Base-by-base conservation (phyloP, 2,888 invertebrate species). In the Tiphia femorata region DNA sequence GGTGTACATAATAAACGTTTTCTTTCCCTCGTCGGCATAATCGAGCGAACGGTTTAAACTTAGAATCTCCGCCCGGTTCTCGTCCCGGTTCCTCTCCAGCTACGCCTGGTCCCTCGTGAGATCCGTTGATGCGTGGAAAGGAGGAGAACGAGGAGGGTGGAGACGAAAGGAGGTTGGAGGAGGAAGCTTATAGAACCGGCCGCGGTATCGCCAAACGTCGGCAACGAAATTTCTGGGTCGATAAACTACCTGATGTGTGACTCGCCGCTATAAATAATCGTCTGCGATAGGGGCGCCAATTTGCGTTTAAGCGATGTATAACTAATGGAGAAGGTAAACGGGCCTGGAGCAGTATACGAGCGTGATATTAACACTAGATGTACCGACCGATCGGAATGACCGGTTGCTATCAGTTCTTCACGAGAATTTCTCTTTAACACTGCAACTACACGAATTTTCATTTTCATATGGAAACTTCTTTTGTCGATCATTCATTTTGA, bases 1-100 rank as follows among this genome's bases (percentile, higher is more conserved):
- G 49, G 60, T 54, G 52, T 55, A 62, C 63, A 63, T 63, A 56
- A 64, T 57, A 57, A 64, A 64, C 63, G 51, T 60, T 63, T 64
- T 64, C 64, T 63, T 64, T 64, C 63, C 56, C 53, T 49, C 57
- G 63, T 63, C 51, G 49, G 60, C 33, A 50, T 64, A 63, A 64
- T 63, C 63, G 59, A 53, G 47, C 16, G 59, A 42, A 33, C 44
- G 50, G 56, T 54, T 63, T 53, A 63, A 59, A 57, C 59, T 62
- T 56, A 49, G 59, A n/a, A 49, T 43, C 44, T 16, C 5, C 30
- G 40, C 7, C 14, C 27, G 23, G 38, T 8, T 25, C 12, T 29
- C 48, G 29, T 42, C 33, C 43, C 48, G 33, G 44, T 43, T 16
- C 42, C 17, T 8, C 29, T 33, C 33, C 2, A n/a, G 12, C 14